Evolutionary conservation across 1,140 invertebrate genomes (phyloP), one percentile per base, ranked within the genome.

Genomic region (Lamellibrachia luymesi): DNA sequence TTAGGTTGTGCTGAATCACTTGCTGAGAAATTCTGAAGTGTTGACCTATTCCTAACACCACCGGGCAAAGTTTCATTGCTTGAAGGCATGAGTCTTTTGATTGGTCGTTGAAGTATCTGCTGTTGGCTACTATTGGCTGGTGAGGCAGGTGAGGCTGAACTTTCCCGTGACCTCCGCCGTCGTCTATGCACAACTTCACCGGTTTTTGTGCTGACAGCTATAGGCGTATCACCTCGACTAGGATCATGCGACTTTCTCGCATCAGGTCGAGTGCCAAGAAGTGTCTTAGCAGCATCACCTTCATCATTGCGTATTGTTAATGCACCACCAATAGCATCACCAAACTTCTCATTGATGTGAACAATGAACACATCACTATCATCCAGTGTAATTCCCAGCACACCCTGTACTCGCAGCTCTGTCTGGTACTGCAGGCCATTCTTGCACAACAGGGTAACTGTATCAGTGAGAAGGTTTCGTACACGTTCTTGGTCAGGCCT

Each of bases 301-400:
- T 80, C 64, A 80, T 80, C 64, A 22, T 80, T 80, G 64, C 64
- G 64, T 80, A 80, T 80, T 22, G 64, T 80, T 22, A 80, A 80
- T 80, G 64, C 64, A 4, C 64, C 64, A 80, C 64, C 64, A 22
- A 80, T 80, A 80, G 64, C 91, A 91, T 93, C 91, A 49, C 49
- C 64, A 90, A 91, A 92, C 51, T 51, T 50, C 92, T 94, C 92
- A 52, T 94, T 90, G 80, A 94, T 94, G 80, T 94, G 93, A 49
- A 93, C 92, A n/a, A 93, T 51, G 90, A 93, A 93, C 52, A 93
- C 92, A 64, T 93, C 93, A 50, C 92, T 90, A 51, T 93, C 50
- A 50, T 93, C 93, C 50, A 93, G 50, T 27, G 93, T 93, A n/a
- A 93, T 93, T 80, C 93, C 93, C 52, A 93, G 92, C 49, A 93